phyloP scores from a whole-genome alignment of 2,797 vertebrate species.

The Psittacula derbiana region DNA sequence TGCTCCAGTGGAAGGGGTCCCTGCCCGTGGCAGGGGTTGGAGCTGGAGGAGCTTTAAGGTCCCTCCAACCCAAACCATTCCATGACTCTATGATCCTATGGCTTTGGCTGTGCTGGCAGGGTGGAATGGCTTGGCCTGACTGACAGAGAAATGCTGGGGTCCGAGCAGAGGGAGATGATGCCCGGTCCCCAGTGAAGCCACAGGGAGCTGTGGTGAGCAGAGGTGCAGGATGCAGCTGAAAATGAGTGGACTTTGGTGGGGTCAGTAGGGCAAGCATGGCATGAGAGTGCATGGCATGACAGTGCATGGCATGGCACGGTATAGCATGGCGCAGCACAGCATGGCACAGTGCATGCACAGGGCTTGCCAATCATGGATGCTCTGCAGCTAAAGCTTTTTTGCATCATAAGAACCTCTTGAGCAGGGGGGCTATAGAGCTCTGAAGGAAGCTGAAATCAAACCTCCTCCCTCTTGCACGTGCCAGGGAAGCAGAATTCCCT shows the following conservation, averaged over 20 bases:
- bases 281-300: too few relatives aligned
- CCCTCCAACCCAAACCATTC: background rate
- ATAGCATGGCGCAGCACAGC: background rate
- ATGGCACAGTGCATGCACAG: fast-evolving
- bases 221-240: fast-evolving
- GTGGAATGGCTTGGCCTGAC: fast-evolving
- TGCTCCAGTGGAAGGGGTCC: too few relatives aligned
- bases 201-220: fast-evolving
- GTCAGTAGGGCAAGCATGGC: fast-evolving
- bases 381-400: background rate
- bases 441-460: background rate
- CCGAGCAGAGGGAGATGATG: background rate
- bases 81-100: too few relatives aligned
- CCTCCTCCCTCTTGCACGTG: fast-evolving
- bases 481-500: background rate
- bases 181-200: fast-evolving
- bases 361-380: fast-evolving
- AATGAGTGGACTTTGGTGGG: fast-evolving
- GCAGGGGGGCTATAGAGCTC: background rate
- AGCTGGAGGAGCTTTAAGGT: too few relatives aligned
- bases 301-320: background rate
- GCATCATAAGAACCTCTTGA: fast-evolving
- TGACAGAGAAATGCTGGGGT: background rate
- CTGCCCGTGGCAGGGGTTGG: too few relatives aligned
- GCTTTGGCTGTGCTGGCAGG: fast-evolving